Conservation (phyloP, 2,888 invertebrate species). For the Calliopum simillimum region DNA sequence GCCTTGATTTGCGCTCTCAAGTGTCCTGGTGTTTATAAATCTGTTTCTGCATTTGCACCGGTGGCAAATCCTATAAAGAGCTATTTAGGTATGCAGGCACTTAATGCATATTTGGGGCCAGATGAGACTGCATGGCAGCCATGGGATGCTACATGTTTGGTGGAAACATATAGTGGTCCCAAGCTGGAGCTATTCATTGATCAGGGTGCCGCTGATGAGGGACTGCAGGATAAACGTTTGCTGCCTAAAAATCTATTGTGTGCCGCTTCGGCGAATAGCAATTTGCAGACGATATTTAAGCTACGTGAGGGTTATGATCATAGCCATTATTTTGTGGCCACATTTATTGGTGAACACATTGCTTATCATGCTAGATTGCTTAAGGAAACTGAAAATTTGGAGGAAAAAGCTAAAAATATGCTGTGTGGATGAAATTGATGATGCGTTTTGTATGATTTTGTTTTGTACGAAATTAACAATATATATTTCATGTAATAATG, state of each 20-base stretch:
- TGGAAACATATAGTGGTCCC: constrained; percentile 85
- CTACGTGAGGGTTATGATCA: constrained; percentile 92
- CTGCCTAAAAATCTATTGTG: constrained; percentile 84
- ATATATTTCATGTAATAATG: too few relatives aligned
- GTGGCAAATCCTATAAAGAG: constrained; percentile 89
- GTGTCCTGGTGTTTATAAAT: constrained; percentile 88
- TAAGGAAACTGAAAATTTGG: constrained; percentile 56
- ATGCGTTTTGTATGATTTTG: too few relatives aligned
- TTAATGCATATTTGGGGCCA: constrained; percentile 82
- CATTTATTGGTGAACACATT: constrained; percentile 93
- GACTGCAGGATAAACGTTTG: constrained; percentile 80
- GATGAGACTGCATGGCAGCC: constrained; percentile 76
- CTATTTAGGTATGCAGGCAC: constrained; percentile 90
- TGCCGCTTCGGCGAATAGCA: constrained; percentile 68
- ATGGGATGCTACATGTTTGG: constrained; percentile 91
- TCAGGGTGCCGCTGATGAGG: constrained; percentile 87
- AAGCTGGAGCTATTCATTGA: constrained; percentile 89
- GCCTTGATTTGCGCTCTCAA: constrained; percentile 90
- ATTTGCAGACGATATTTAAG: constrained; percentile 77
- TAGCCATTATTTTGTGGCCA: constrained; percentile 91
- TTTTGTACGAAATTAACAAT: too few relatives aligned
- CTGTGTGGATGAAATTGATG: too few relatives aligned
- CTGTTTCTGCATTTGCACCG: constrained; percentile 95
- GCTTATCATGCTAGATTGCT: constrained; percentile 87
- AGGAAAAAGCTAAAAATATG: too few relatives aligned